Conservation (phyloP, 2,888 invertebrate genomes). For the Thysanoteuthis rhombus region DNA sequence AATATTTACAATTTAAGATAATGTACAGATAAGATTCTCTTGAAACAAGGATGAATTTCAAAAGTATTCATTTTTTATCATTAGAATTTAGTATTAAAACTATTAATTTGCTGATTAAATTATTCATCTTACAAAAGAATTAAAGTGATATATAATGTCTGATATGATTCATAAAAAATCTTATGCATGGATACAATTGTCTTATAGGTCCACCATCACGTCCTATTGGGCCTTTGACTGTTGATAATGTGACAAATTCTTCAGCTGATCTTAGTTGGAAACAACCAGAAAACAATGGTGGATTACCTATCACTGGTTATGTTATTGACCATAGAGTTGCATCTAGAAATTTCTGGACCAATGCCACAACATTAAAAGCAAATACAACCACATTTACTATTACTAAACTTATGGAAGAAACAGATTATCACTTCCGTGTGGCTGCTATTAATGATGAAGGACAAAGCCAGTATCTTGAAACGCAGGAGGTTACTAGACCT, state of each 20-base stretch:
- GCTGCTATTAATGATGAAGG: slow-evolving; percentile 89
- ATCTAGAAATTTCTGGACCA: slow-evolving; percentile 46
- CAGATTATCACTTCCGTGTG: slow-evolving; percentile 81
- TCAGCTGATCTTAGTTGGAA: slow-evolving; percentile 83
- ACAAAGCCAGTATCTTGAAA: slow-evolving; percentile 34
- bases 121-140: too few species aligned
- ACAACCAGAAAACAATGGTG: slow-evolving; percentile 82
- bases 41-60: too few species aligned
- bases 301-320: slow-evolving; percentile 80
- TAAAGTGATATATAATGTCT: too few species aligned
- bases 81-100: too few species aligned
- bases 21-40: too few species aligned
- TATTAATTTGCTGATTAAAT: too few species aligned
- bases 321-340: slow-evolving; percentile 80
- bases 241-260: slow-evolving; percentile 79
- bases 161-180: not conserved
- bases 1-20: too few species aligned
- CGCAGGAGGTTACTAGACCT: not conserved
- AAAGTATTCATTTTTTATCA: too few species aligned
- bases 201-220: slow-evolving; percentile 50
- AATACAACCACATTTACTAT: slow-evolving; percentile 40
- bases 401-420: slow-evolving; percentile 45
- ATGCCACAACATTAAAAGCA: slow-evolving; percentile 35
- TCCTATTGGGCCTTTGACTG: slow-evolving; percentile 54
- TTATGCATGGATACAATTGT: slow-evolving; percentile 19